Evolutionary conservation across 1,140 invertebrate genomes (phyloP).

Genomic region (Meloidogyne floridensis): DNA sequence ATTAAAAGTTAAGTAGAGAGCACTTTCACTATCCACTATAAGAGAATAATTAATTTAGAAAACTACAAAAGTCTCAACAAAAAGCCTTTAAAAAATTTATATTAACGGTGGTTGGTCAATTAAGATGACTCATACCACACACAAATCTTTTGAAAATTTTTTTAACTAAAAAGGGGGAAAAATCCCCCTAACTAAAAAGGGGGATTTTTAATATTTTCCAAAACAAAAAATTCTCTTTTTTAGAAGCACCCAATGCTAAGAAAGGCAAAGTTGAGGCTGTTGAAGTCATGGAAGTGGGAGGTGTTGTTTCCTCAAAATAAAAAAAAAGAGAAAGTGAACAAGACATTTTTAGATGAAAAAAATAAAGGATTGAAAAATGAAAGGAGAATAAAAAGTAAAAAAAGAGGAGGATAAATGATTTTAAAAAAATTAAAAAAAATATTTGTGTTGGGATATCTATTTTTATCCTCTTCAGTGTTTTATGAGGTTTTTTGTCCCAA

Average conservation of each 20-base stretch:
- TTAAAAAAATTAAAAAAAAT: background rate
- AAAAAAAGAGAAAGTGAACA: background rate
- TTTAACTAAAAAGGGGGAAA: background rate
- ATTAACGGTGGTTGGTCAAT: background rate
- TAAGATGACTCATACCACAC: conserved; percentile 1
- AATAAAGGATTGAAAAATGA: background rate
- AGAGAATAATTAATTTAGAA: background rate
- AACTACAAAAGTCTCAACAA: background rate
- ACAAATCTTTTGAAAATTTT: background rate
- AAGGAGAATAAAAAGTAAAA: background rate
- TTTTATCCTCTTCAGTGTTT: conserved; percentile 3
- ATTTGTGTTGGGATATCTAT: background rate
- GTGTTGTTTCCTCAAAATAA: background rate
- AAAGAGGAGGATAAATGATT: background rate
- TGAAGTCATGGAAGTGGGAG: background rate
- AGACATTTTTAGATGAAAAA: background rate
- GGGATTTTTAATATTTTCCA: background rate
- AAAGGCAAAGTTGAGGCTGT: background rate
- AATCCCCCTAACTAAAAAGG: background rate
- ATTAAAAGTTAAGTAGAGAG: too few species aligned
- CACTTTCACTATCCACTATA: background rate
- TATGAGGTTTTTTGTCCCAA: background rate
- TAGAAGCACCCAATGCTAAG: background rate
- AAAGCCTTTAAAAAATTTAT: background rate
- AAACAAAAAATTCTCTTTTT: background rate